phyloP scores from a whole-genome alignment of 2,797 vertebrate species.

The Leptatherina wallacei region DNA sequence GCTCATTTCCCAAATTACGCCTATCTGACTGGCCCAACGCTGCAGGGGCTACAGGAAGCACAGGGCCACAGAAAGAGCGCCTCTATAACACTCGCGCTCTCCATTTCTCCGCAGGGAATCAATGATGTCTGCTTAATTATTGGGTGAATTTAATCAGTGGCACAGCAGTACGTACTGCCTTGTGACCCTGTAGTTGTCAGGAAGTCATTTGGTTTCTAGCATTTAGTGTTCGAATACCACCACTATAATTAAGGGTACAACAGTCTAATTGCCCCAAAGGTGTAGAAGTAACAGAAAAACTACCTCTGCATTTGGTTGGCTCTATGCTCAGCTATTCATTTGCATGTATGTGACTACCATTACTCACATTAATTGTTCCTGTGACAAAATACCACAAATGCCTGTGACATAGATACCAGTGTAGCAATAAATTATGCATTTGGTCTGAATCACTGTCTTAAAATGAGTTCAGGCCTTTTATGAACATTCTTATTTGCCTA shows the following conservation, averaged over 20 bases:
- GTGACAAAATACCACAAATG: constrained; percentile 30
- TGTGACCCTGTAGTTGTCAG: constrained; percentile 79
- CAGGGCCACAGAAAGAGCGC: constrained; percentile 43
- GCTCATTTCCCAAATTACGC: constrained; percentile 83
- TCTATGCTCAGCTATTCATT: constrained; percentile 17
- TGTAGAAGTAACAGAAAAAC: constrained; percentile 44
- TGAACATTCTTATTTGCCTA: neutral
- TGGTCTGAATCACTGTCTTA: constrained; percentile 26
- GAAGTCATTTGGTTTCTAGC: constrained; percentile 75
- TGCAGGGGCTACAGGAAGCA: constrained; percentile 80
- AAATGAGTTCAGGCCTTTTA: constrained; percentile 27
- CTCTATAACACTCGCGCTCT: constrained; percentile 45
- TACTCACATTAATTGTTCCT: constrained; percentile 13
- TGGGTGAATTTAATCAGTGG: constrained; percentile 84
- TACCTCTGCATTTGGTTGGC: constrained; percentile 9
- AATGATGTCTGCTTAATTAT: constrained; percentile 88
- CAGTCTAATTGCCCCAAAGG: constrained; percentile 61
- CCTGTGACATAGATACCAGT: constrained; percentile 28
- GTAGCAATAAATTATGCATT: constrained; percentile 35
- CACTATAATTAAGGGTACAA: constrained; percentile 69
- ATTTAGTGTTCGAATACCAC: constrained; percentile 59
- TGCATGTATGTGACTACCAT: constrained; percentile 19
- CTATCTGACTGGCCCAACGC: constrained; percentile 85
- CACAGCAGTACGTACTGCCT: constrained; percentile 82
- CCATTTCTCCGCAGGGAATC: constrained; percentile 81